Conservation (phyloP, 2,113 vertebrate species). For the Cephalopholis sonnerati region DNA sequence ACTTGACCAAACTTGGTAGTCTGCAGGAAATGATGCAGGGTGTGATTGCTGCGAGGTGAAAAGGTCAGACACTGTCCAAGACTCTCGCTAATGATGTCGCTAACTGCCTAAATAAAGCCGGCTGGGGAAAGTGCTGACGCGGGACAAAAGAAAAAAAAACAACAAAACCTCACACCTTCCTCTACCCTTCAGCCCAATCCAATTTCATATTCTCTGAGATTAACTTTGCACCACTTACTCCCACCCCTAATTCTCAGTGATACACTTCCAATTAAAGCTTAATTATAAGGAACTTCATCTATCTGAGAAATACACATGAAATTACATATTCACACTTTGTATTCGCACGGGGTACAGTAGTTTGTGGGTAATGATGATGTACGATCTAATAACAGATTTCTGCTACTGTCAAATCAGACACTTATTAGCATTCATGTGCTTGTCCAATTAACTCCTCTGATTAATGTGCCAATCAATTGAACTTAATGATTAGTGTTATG, state of each 20-base stretch:
- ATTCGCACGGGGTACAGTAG: conserved; percentile 53
- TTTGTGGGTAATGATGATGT: conserved; percentile 75
- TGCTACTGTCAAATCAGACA: conserved; percentile 68
- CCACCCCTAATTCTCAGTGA: conserved; percentile 48
- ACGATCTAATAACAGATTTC: conserved; percentile 71
- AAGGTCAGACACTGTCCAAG: conserved; percentile 68
- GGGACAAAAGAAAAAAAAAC: conserved; percentile 6
- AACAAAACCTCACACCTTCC: conserved; percentile 39
- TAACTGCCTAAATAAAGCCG: conserved; percentile 65
- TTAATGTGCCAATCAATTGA: conserved; percentile 76
- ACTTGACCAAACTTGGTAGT: conserved; percentile 50
- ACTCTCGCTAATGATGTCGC: conserved; percentile 70
- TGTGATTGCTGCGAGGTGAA: conserved; percentile 58
- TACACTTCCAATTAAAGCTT: conserved; percentile 71
- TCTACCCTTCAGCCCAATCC: conserved; percentile 39
- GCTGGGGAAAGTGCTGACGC: conserved; percentile 67
- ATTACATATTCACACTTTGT: conserved; percentile 55
- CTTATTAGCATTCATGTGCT: conserved; percentile 71
- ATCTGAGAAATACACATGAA: conserved; percentile 49
- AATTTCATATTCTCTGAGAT: conserved; percentile 55
- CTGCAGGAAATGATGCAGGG: conserved; percentile 59
- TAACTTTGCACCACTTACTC: conserved; percentile 43
- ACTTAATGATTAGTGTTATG: conserved; percentile 74
- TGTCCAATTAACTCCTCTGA: conserved; percentile 75
- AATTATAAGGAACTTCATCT: conserved; percentile 70